Evolutionary conservation across 2,797 vertebrate species (phyloP).

Genomic region (Allobates femoralis): DNA sequence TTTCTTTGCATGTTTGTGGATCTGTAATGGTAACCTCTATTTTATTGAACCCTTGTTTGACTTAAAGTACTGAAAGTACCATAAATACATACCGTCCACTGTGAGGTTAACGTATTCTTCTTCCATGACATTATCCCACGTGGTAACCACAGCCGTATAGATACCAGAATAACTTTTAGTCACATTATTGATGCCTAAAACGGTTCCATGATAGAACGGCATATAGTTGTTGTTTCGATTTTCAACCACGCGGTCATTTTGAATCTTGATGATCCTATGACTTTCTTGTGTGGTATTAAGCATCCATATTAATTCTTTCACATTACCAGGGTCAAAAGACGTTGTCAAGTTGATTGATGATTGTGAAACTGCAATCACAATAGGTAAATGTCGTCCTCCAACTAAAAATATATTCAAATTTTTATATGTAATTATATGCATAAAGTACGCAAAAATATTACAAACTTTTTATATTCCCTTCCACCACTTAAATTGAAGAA

Average conservation of each 20-base stretch:
- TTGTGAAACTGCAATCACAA: neutral
- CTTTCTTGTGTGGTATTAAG: neutral
- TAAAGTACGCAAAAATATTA: too few species aligned
- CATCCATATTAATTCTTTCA: neutral
- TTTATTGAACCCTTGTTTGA: too few species aligned
- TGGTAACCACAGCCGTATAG: neutral
- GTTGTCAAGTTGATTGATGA: neutral
- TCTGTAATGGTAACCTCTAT: too few species aligned
- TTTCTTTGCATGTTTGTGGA: too few species aligned
- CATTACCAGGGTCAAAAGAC: neutral
- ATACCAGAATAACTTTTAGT: neutral
- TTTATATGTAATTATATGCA: too few species aligned
- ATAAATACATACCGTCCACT: neutral
- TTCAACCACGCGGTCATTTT: neutral
- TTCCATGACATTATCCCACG: neutral
- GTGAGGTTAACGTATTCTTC: neutral
- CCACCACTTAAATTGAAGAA: too few species aligned
- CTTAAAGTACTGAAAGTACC: too few species aligned
- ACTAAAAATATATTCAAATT: neutral
- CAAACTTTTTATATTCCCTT: too few species aligned
- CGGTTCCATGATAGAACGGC: neutral
- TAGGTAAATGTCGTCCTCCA: neutral
- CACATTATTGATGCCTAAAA: neutral
- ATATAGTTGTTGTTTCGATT: neutral
- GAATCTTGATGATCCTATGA: neutral